Evolutionary conservation across 1,140 invertebrate genomes (phyloP).

Genomic region (Hormaphis cornu): DNA sequence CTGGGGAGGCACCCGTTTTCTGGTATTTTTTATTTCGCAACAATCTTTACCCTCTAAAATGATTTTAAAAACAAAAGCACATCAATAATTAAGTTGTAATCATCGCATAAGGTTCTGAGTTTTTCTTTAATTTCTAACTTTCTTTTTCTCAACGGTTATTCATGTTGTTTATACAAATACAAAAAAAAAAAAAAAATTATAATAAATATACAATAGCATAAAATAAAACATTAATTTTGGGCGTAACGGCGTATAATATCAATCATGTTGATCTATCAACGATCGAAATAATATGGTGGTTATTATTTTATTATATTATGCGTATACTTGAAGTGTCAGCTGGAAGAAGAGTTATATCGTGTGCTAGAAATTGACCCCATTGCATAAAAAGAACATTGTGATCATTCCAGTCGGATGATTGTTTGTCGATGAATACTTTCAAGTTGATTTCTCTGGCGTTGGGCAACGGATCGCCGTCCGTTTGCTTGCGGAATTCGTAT

Average conservation of each 20-base stretch:
- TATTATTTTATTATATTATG: too few species aligned
- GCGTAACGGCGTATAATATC: too few species aligned
- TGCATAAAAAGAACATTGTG: background rate
- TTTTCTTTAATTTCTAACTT: too few species aligned
- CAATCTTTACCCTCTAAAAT: background rate
- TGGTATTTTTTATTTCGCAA: background rate
- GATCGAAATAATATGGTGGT: too few species aligned
- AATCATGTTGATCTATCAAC: too few species aligned
- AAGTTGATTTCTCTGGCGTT: slow-evolving; percentile 42
- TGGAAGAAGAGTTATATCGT: background rate
- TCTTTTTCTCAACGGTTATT: too few species aligned
- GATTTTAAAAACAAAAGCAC: background rate
- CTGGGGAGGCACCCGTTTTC: slow-evolving; percentile 34
- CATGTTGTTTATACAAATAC: too few species aligned
- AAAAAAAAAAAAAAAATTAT: too few species aligned
- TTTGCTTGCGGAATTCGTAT: background rate
- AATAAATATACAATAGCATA: too few species aligned
- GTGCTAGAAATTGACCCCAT: slow-evolving; percentile 22
- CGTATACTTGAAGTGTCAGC: background rate
- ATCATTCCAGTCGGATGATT: background rate
- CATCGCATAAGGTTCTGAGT: too few species aligned
- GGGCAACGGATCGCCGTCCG: slow-evolving; percentile 39
- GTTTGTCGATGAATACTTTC: slow-evolving; percentile 38
- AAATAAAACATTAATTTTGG: too few species aligned
- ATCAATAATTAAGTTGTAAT: too few species aligned